Evolutionary conservation across 2,113 vertebrate genomes (phyloP).

Genomic region (Tachysurus fulvidraco): DNA sequence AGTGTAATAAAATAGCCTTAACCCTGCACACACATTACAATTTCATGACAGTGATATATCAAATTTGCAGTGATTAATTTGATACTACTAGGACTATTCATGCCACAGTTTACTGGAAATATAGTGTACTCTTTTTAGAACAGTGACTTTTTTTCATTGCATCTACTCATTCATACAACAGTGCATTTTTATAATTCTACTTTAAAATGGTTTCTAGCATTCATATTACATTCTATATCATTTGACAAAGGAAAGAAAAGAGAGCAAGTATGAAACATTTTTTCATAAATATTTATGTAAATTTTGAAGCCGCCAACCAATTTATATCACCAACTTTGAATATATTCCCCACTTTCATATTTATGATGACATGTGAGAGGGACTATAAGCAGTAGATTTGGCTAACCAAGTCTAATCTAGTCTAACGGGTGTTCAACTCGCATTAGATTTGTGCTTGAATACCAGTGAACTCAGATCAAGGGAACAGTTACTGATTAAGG

Average conservation of each 20-base stretch:
- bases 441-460: not conserved
- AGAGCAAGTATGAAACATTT: not conserved
- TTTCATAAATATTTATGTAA: not conserved
- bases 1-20: not conserved
- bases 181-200: too few species aligned
- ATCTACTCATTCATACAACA: not conserved
- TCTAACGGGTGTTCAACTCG: not conserved
- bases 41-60: not conserved
- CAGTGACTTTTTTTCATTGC: too few species aligned
- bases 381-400: not conserved
- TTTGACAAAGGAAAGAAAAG: not conserved
- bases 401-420: not conserved
- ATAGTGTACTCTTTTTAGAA: not conserved
- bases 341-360: too few species aligned
- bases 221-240: not conserved
- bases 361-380: not conserved
- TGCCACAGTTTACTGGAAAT: not conserved
- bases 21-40: not conserved
- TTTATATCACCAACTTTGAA: not conserved
- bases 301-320: not conserved
- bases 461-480: not conserved
- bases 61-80: not conserved
- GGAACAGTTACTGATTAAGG: not conserved
- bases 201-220: not conserved
- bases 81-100: not conserved